Evolutionary conservation across 2,797 vertebrate species (phyloP).

Genomic region (Enteromius paludinosus): DNA sequence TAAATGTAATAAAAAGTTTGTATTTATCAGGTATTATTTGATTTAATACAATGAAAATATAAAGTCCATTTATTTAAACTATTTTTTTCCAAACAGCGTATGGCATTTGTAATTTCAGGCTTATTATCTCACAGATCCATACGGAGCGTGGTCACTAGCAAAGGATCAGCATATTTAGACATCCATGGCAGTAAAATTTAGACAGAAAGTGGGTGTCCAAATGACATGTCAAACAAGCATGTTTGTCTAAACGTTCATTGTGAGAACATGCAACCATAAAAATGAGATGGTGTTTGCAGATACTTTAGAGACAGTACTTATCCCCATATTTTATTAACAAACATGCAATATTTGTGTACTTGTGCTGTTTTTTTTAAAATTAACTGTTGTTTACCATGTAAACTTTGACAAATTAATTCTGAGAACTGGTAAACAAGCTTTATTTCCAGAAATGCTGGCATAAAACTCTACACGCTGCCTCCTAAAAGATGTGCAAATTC

Average conservation of each 20-base stretch:
- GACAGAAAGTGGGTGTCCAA: background rate
- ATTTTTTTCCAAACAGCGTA: background rate
- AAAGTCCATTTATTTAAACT: background rate
- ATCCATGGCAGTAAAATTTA: background rate
- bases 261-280: background rate
- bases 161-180: background rate
- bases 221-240: background rate
- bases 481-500: background rate
- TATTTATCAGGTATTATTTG: background rate
- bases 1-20: background rate
- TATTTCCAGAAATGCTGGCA: background rate
- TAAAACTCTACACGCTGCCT: background rate
- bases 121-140: no score
- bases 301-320: background rate
- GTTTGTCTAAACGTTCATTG: background rate
- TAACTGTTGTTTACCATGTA: no score
- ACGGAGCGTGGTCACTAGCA: background rate
- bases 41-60: background rate
- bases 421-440: background rate
- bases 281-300: background rate
- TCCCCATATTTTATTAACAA: background rate
- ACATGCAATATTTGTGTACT: background rate
- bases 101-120: background rate
- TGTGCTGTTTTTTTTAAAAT: background rate
- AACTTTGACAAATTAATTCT: background rate